Evolutionary conservation across 2,888 invertebrate genomes (phyloP).

Genomic region (Malachius bipustulatus): DNA sequence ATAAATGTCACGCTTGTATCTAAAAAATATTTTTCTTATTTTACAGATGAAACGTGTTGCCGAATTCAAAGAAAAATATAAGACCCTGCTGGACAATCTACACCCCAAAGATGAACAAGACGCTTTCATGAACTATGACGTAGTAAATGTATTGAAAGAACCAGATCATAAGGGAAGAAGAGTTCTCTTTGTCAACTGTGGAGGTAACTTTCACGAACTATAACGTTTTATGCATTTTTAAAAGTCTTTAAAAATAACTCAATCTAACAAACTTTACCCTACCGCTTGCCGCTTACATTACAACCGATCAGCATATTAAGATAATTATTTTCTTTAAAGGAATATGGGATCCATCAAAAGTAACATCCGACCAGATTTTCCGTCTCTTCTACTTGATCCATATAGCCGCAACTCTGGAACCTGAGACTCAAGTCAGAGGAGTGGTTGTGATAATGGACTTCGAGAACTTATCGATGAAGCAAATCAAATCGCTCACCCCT

Average conservation of each 20-base stretch:
- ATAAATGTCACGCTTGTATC: too few relatives aligned
- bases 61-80: conserved; percentile 62
- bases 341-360: conserved; percentile 63
- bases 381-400: conserved; percentile 71
- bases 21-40: neutral
- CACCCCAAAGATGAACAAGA: conserved; percentile 55
- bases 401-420: conserved; percentile 62
- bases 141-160: conserved; percentile 65
- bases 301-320: conserved; percentile 8
- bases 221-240: conserved; percentile 4
- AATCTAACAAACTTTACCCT: neutral
- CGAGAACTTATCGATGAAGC: conserved; percentile 62
- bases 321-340: conserved; percentile 36
- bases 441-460: conserved; percentile 77
- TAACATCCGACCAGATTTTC: conserved; percentile 64
- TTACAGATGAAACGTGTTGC: conserved; percentile 63
- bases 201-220: conserved; percentile 53
- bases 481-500: conserved; percentile 54
- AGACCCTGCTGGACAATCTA: conserved; percentile 49
- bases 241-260: too few relatives aligned
- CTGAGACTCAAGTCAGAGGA: conserved; percentile 69
- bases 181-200: conserved; percentile 60
- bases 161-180: conserved; percentile 67
- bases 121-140: conserved; percentile 56
- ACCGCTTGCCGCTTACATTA: neutral